Base-by-base conservation (phyloP, 2,797 vertebrate genomes). In the Pseudotriccus pelzelni region DNA sequence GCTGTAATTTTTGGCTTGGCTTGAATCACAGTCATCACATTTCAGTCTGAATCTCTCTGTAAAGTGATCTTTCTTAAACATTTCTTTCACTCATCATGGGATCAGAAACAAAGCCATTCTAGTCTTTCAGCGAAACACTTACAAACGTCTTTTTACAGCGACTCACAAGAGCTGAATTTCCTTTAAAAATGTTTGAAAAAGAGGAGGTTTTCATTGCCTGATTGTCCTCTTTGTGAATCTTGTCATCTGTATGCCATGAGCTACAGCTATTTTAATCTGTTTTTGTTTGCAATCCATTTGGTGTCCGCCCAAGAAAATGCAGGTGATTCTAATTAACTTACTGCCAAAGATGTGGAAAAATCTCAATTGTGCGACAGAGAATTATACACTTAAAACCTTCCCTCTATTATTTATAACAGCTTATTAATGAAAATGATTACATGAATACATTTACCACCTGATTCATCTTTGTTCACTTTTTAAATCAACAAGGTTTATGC, bases 161-260 rank as follows among this genome's bases (percentile, higher is more conserved):
- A 98, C 98, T 98, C 97, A 98, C 98, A 98, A 99, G 98, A 98
- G 98, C 98, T 98, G 98, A 97, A 98, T 99, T 99, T 99, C 98
- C 98, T 98, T 98, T 98, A 96, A 97, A 97, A 97, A 87, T 96
- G 95, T 95, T 97, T 97, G 97, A 97, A 98, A 96, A 98, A 97
- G 96, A 91, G 98, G 98, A 98, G 98, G 98, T 98, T 99, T 99
- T 98, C 98, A 98, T 94, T 97, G 96, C 97, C 98, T 98, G 94
- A 98, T 97, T 97, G 97, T 98, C 97, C 97, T 98, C 97, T 98
- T 97, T 97, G 97, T 96, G 97, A 97, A 96, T 99, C 98, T 98
- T 99, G 99, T 99, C 99, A 99, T 99, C 99, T 99, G 98, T 98
- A 97, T 98, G 97, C 98, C 98, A 99, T 98, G 98, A 99, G 98